Base-by-base conservation (phyloP, 2,113 vertebrate genomes). In the Upupa epops region DNA sequence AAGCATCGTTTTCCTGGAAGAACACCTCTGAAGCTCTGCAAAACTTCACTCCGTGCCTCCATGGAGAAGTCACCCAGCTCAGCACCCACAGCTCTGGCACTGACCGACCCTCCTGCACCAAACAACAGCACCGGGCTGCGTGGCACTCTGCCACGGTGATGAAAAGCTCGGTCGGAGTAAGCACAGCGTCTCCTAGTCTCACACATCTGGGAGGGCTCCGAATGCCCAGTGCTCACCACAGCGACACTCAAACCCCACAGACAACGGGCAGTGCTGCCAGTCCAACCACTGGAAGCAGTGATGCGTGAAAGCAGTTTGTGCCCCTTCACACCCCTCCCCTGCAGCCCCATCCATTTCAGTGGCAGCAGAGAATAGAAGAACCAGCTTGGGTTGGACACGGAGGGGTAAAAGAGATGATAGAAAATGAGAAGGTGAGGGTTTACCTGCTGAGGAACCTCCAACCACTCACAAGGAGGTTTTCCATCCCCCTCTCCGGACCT, bases 401-500 rank as follows among this genome's bases (percentile, higher is more conserved):
- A 11, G 18, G 17, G 20, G 4, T 8, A 5, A 11, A 46, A 26
- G 26, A 28, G 40, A 42, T 42, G 40, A 31, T 24, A 59, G 4
- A 8, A n/a, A 75, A 74, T 7, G n/a, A 77, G 69, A 90, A 88
- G 40, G 32, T 42, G 26, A 11, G 40, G 22, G 13, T 90, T 96
- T 95, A 96, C 96, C 96, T 96, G 68, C 75, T 63, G 83, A 72
- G 46, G 78, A 88, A 69, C 74, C 63, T 91, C 76, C 84, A 95
- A 11, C 71, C 34, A 3, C 40, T 26, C 22, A 81, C 25, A 81
- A 82, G 71, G 74, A 87, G 88, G 83, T 89, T 95, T 95, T 91
- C 95, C 80, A 89, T 66, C 51, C 79, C 68, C 63, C 9, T 9
- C 36, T 84, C 60, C 21, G 76, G 76, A 89, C 94, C 69, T 90